Conservation (phyloP, 2,888 invertebrate species). For the Oscheius sp. region DNA sequence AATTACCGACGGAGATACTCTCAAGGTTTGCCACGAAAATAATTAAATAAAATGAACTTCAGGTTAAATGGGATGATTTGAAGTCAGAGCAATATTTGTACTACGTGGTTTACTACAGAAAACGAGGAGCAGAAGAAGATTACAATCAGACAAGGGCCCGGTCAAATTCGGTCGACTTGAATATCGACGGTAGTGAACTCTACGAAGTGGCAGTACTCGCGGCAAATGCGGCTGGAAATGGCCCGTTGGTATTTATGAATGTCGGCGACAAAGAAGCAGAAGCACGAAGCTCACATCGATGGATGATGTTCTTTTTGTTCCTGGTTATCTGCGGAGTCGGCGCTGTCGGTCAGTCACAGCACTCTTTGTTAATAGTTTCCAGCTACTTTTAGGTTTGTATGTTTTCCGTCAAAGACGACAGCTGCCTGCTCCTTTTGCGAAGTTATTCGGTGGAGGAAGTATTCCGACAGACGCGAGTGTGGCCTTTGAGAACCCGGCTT, state of each 20-base stretch:
- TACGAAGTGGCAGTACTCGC: slow-evolving; percentile 56
- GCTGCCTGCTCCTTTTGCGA: slow-evolving; percentile 48
- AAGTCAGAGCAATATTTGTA: slow-evolving; percentile 46
- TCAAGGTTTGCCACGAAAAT: slow-evolving; percentile 21
- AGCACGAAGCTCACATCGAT: slow-evolving; percentile 26
- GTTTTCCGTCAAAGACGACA: slow-evolving; percentile 44
- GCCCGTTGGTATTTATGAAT: slow-evolving; percentile 46
- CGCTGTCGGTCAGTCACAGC: slow-evolving; percentile 35
- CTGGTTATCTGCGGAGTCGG: slow-evolving; percentile 33
- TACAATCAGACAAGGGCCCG: slow-evolving; percentile 42
- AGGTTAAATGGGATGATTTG: slow-evolving; percentile 52
- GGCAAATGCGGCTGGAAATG: slow-evolving; percentile 56
- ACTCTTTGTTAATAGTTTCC: no score
- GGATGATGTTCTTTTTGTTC: slow-evolving; percentile 42
- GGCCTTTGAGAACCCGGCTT: slow-evolving; percentile 62
- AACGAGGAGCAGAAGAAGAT: slow-evolving; percentile 40
- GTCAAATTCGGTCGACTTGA: slow-evolving; percentile 36
- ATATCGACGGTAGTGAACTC: slow-evolving; percentile 1
- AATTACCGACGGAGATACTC: slow-evolving; percentile 28
- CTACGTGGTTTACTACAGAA: slow-evolving; percentile 55
- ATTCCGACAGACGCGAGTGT: slow-evolving; percentile 50
- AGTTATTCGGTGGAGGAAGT: slow-evolving; percentile 37
- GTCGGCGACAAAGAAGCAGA: slow-evolving; percentile 8
- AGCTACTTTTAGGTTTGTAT: slow-evolving; percentile 10
- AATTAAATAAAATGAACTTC: neutral